Conservation (phyloP, 2,888 invertebrate species). For the Prosopocoilus inquinatus region DNA sequence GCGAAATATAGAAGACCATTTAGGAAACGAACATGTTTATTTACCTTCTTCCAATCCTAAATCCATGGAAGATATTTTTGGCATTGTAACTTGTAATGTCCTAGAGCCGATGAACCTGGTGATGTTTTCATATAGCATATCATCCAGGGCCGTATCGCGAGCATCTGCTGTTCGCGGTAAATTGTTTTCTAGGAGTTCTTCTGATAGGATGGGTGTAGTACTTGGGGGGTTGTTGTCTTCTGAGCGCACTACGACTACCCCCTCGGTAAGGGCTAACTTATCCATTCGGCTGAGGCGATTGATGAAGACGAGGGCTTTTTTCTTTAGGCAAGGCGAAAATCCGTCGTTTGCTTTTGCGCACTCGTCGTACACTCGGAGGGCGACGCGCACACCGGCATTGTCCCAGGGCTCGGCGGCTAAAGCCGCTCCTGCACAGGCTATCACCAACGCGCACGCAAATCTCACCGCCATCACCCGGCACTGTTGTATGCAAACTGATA, state of each 20-base stretch:
- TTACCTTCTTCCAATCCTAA: constrained; percentile 75
- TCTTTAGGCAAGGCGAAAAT: constrained; percentile 73
- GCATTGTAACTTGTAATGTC: constrained; percentile 73
- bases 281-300: constrained; percentile 74
- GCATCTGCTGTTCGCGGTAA: constrained; percentile 65
- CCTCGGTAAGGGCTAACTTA: constrained; percentile 61
- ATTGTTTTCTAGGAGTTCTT: constrained; percentile 68
- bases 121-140: constrained; percentile 69
- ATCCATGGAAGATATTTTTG: constrained; percentile 67
- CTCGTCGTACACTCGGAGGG: constrained; percentile 74
- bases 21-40: not conserved
- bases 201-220: constrained; percentile 52
- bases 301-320: constrained; percentile 76
- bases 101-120: constrained; percentile 72
- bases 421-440: constrained; percentile 33
- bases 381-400: constrained; percentile 62
- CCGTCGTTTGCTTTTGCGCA: constrained; percentile 66
- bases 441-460: constrained; percentile 43
- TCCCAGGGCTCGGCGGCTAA: constrained; percentile 42
- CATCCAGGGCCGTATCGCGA: constrained; percentile 66
- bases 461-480: constrained; percentile 30
- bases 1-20: constrained; percentile 14
- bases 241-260: constrained; percentile 64
- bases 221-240: constrained; percentile 41
- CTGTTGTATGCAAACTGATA: constrained; percentile 41